A percentile compares a stretch with the other conserved stretches of the same genome.
These are phyloP conservation scores for Peucedramus taeniatus DNA, from an alignment of 2,113 vertebrate species.

Conservation along the genomic window DNA sequence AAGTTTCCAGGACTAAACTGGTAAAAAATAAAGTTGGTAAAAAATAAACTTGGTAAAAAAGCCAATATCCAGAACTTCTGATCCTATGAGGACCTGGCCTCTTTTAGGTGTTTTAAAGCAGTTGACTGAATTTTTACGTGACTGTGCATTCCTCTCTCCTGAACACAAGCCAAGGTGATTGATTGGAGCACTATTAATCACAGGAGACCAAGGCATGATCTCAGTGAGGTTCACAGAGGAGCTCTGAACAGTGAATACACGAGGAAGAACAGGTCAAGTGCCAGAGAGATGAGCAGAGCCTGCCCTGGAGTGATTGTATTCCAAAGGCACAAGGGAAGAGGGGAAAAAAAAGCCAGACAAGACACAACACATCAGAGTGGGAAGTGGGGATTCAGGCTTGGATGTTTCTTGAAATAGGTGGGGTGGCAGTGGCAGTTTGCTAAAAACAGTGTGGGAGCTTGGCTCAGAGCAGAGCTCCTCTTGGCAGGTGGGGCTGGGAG, in stretches of 20 bases:
- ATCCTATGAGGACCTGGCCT: background rate
- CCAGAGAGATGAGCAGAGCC: slow-evolving; percentile 40
- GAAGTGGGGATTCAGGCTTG: slow-evolving; percentile 51
- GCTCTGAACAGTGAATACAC: background rate
- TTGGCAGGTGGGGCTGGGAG: slow-evolving; percentile 12
- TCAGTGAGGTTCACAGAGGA: background rate
- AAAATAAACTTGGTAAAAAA: background rate
- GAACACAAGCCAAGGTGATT: slow-evolving; percentile 20
- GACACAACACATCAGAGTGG: slow-evolving; percentile 49
- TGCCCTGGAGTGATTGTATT: slow-evolving; percentile 48
- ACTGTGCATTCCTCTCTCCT: background rate
- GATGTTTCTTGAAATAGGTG: slow-evolving; percentile 44
- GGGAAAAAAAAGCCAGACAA: background rate
- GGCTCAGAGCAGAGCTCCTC: background rate
- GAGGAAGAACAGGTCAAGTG: slow-evolving; percentile 41
- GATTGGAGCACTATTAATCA: slow-evolving; percentile 36
- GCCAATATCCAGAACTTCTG: background rate
- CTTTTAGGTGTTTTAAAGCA: background rate
- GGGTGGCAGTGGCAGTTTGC: slow-evolving; percentile 37
- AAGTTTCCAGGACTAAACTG: background rate
- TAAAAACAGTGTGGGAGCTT: slow-evolving; percentile 55
- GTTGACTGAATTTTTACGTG: background rate
- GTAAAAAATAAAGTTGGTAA: background rate
- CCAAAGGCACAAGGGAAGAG: slow-evolving; percentile 34
- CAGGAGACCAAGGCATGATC: background rate